Evolutionary conservation across 2,113 vertebrate species (phyloP), one percentile per base, ranked within the genome.

Genomic region (Colaptes auratus): DNA sequence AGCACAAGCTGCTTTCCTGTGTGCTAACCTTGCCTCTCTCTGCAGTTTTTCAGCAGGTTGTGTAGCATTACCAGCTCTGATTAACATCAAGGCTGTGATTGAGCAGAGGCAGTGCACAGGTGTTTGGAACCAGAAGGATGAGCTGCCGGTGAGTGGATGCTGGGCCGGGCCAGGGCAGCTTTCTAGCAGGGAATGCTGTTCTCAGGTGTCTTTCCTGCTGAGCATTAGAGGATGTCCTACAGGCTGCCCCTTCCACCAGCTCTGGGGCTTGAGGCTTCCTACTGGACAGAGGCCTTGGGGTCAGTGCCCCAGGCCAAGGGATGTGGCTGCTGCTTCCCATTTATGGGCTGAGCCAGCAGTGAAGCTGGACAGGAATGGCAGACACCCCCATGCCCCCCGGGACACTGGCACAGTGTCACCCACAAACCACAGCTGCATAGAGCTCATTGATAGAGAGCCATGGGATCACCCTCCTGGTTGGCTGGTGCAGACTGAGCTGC

Each of bases 81-180:
- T 98, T 81, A 98, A 98, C 80, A 98, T 98, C 94, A 98, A 98
- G 93, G 98, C 98, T 10, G 98, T 98, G 69, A 98, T 98, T 61
- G 98, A 98, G 59, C 98, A 98, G 84, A 98, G 98, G 82, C 98
- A 98, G 96, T 98, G 98, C 94, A 98, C 98, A 7, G 98, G 98
- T 6, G 98, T 98, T 50, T 98, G 98, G 98, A 98, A 98, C 88
- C 98, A 98, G 97, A 98, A 98, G 86, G 98, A 98, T 8, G 98
- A 98, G 46, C 95, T 98, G 55, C 98, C 98, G 59, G 98, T 98
- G 92, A 98, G 98, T 98, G 50, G 23, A 17, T 18, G 82, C 90
- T 86, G 28, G 71, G 61, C 46, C 42, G 0, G 19, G 39, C 25
- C 7, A 27, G 59, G 66, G 42, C 60, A 71, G 6, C 28, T 71